phyloP scores from a whole-genome alignment of 2,888 invertebrate genomes.

The Hyalella azteca region DNA sequence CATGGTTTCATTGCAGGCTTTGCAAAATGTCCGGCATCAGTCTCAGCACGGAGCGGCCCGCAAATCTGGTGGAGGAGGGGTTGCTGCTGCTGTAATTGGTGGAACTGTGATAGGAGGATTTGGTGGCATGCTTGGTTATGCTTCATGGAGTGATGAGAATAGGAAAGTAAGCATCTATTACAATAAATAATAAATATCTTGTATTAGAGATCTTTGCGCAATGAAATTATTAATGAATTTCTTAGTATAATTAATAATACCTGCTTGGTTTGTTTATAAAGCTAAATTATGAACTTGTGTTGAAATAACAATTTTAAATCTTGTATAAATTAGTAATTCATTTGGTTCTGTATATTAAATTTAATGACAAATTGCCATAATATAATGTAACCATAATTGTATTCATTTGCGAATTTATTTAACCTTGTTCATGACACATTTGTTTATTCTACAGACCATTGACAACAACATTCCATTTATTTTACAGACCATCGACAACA shows the following conservation, averaged over 20 bases:
- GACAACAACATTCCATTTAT: background rate
- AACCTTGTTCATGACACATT: background rate
- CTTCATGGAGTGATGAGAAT: conserved; percentile 65
- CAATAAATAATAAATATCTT: background rate
- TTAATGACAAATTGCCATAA: too few species aligned
- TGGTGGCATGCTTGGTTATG: conserved; percentile 65
- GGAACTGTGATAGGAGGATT: conserved; percentile 45
- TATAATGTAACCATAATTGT: background rate
- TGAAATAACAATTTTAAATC: background rate
- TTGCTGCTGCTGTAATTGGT: conserved; percentile 35
- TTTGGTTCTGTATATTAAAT: background rate
- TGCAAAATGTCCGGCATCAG: conserved; percentile 16
- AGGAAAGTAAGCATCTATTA: conserved; percentile 46
- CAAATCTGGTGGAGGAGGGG: conserved; percentile 10
- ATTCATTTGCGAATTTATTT: background rate
- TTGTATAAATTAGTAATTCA: background rate
- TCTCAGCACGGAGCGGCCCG: conserved; percentile 3
- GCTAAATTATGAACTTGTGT: background rate
- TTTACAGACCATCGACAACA: background rate
- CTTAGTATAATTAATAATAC: background rate
- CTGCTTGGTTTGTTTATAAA: background rate
- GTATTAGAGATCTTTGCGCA: background rate
- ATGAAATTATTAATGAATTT: background rate
- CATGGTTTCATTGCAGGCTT: background rate
- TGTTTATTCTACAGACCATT: background rate